Conservation (phyloP, 2,888 invertebrate species). For the Elegia similella region DNA sequence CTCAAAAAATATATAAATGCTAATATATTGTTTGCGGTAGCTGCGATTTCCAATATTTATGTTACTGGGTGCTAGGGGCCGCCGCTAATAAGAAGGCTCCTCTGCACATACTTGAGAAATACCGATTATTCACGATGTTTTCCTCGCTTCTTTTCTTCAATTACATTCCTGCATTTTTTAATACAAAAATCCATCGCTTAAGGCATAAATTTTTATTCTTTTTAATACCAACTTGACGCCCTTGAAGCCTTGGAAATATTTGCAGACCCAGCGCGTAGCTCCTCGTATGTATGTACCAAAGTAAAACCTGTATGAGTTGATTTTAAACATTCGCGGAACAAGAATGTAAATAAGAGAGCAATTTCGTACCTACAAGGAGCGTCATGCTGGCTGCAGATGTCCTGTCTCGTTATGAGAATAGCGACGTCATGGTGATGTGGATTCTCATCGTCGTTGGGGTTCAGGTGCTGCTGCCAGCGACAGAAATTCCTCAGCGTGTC, state of each 20-base stretch:
- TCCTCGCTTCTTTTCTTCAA: not conserved
- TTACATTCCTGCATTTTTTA: not conserved
- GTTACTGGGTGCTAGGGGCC: slow-evolving; percentile 19
- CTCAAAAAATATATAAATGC: slow-evolving; percentile 47
- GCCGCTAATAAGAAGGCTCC: slow-evolving; percentile 8
- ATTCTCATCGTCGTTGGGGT: slow-evolving; percentile 88
- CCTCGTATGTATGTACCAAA: not conserved
- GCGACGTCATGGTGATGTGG: slow-evolving; percentile 96
- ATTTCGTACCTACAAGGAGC: slow-evolving; percentile 76
- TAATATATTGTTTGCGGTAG: slow-evolving; percentile 42
- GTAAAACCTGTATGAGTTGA: not conserved
- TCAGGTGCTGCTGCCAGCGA: slow-evolving; percentile 89
- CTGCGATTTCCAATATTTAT: slow-evolving; percentile 33
- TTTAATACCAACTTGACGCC: not conserved
- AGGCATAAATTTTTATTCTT: not conserved
- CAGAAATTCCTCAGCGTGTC: slow-evolving; percentile 92
- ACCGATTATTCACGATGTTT: slow-evolving; percentile 2
- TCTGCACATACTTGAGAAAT: not conserved
- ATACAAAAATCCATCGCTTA: not conserved
- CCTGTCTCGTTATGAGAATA: slow-evolving; percentile 90
- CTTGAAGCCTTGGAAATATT: not conserved
- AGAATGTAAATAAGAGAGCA: slow-evolving; percentile 3
- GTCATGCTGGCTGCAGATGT: slow-evolving; percentile 85
- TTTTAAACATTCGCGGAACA: not conserved
- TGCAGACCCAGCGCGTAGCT: not conserved